These are phyloP conservation scores for Psilopsiagon aurifrons DNA, from an alignment of 2,113 vertebrate species.

Conservation along the genomic window DNA sequence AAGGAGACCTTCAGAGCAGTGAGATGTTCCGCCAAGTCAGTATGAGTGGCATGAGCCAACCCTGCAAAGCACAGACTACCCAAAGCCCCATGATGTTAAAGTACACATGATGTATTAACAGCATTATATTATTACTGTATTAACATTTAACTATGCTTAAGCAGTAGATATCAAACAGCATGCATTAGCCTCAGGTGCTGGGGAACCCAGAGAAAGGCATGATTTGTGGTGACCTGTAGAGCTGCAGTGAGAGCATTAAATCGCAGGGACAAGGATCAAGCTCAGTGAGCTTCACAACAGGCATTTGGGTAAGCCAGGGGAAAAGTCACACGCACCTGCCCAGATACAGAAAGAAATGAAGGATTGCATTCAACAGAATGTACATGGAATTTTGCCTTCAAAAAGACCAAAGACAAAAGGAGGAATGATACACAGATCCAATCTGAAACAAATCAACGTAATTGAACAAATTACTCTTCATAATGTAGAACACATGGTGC, in stretches of 20 bases:
- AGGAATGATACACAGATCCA: background rate
- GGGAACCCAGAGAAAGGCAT: background rate
- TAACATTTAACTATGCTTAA: background rate
- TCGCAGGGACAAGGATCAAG: background rate
- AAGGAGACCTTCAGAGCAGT: background rate
- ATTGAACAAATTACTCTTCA: background rate
- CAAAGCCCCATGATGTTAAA: fast-evolving
- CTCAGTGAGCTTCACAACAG: background rate
- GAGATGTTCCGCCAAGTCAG: background rate
- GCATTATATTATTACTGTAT: background rate
- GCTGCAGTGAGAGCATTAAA: background rate
- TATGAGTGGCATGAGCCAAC: fast-evolving
- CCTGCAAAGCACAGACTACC: background rate
- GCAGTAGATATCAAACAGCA: background rate
- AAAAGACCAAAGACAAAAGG: background rate
- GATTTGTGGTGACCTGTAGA: background rate
- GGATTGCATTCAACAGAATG: background rate
- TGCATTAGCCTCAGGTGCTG: background rate
- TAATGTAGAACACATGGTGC: background rate
- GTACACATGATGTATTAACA: background rate
- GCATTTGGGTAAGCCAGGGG: too few relatives aligned
- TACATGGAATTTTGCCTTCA: background rate
- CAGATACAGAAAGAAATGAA: background rate
- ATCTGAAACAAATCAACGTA: background rate
- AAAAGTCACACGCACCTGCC: fast-evolving